phyloP scores from a whole-genome alignment of 2,113 vertebrate species.

The Cyanistes caeruleus region DNA sequence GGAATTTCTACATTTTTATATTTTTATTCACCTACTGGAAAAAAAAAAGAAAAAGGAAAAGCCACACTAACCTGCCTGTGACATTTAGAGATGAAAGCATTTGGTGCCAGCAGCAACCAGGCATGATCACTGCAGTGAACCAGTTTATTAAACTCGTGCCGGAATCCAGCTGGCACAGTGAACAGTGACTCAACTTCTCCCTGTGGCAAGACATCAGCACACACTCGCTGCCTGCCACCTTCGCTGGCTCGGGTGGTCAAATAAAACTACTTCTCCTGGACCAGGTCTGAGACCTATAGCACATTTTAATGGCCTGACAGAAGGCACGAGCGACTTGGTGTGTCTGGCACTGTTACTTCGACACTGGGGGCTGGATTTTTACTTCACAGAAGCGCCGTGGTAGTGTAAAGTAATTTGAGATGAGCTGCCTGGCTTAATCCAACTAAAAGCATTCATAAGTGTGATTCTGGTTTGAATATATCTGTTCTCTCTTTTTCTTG shows the following conservation, averaged over 20 bases:
- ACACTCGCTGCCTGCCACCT: not conserved
- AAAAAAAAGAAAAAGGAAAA: not conserved
- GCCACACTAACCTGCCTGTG: not conserved
- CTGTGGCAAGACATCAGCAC: not conserved
- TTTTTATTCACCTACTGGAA: not conserved
- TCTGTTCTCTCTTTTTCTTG: not conserved
- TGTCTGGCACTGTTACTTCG: not conserved
- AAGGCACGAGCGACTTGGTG: not conserved
- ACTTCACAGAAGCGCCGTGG: not conserved
- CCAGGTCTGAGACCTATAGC: not conserved
- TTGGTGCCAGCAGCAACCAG: not conserved
- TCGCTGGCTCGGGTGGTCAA: not conserved
- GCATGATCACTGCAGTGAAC: not conserved
- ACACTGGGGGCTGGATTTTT: not conserved
- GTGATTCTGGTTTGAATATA: not conserved
- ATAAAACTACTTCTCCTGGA: not conserved
- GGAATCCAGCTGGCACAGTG: constrained; percentile 42
- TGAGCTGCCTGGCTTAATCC: not conserved
- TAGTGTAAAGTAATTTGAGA: not conserved
- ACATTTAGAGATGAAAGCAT: constrained; percentile 44
- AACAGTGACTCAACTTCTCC: constrained; percentile 64
- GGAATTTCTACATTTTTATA: not conserved
- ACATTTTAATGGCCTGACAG: not conserved
- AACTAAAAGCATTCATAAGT: not conserved
- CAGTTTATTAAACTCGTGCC: not conserved